Conservation (phyloP, 2,113 vertebrate species). For the Myrmophylax atrothorax region DNA sequence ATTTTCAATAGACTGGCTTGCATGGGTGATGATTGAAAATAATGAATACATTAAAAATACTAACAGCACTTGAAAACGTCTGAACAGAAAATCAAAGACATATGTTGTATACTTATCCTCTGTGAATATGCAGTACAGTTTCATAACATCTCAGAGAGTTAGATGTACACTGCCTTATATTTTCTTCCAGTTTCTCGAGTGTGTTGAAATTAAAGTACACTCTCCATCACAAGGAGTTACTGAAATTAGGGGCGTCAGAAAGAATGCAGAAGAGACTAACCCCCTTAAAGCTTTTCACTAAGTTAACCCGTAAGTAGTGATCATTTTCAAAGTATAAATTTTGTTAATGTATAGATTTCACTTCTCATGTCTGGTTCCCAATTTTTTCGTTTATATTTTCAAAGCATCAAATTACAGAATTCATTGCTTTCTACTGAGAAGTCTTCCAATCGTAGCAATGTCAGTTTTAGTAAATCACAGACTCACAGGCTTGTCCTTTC, state of each 20-base stretch:
- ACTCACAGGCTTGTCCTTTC: neutral
- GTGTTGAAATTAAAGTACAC: neutral
- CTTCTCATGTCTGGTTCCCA: neutral
- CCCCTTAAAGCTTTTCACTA: neutral
- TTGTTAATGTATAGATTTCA: neutral
- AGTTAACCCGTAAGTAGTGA: neutral
- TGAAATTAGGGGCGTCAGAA: neutral
- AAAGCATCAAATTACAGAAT: neutral
- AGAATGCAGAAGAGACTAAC: neutral
- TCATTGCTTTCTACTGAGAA: neutral
- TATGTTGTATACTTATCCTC: neutral
- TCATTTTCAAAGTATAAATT: neutral
- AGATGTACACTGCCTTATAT: neutral
- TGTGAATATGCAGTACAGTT: neutral
- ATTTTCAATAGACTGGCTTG: neutral
- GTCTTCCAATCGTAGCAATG: rapidly evolving
- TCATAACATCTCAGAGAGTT: neutral
- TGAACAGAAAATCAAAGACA: neutral
- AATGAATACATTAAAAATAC: neutral
- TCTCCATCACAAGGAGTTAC: neutral
- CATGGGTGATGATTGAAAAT: neutral
- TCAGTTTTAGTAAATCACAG: neutral
- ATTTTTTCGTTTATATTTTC: neutral
- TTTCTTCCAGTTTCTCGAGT: neutral
- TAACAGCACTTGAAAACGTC: neutral